These are phyloP conservation scores for Dendrocincla tyrannina DNA, from an alignment of 2,797 vertebrate genomes.

Conservation along the genomic window DNA sequence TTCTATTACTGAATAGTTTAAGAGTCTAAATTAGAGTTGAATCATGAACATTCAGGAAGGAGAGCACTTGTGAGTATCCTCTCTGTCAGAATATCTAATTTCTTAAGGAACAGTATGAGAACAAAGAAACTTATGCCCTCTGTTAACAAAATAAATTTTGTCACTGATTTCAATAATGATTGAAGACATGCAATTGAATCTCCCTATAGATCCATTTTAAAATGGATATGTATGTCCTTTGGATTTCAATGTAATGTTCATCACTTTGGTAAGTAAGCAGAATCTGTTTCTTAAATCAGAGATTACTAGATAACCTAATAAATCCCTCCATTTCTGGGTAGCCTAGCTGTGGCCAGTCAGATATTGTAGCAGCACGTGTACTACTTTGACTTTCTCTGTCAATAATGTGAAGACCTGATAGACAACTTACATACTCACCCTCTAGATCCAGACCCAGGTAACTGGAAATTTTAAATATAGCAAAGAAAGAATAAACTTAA, in stretches of 20 bases:
- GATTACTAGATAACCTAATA: background rate
- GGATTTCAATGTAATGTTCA: background rate
- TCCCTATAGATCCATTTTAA: background rate
- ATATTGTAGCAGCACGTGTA: background rate
- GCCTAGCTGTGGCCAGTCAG: background rate
- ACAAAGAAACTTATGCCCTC: background rate
- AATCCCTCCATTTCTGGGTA: background rate
- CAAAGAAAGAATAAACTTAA: background rate
- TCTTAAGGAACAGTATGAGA: background rate
- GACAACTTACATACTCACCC: background rate
- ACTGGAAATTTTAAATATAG: background rate
- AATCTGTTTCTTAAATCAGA: background rate
- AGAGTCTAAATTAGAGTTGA: background rate
- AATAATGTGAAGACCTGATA: background rate
- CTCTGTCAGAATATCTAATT: background rate
- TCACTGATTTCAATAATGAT: background rate
- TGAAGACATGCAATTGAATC: background rate
- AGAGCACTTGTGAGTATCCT: background rate
- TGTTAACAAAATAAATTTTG: background rate
- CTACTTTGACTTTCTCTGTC: background rate
- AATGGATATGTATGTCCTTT: background rate
- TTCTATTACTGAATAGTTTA: background rate
- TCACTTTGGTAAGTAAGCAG: background rate
- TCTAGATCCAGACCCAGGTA: background rate
- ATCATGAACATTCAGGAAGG: background rate